phyloP scores from a whole-genome alignment of 2,888 invertebrate genomes.

The Zele albiditarsus region DNA sequence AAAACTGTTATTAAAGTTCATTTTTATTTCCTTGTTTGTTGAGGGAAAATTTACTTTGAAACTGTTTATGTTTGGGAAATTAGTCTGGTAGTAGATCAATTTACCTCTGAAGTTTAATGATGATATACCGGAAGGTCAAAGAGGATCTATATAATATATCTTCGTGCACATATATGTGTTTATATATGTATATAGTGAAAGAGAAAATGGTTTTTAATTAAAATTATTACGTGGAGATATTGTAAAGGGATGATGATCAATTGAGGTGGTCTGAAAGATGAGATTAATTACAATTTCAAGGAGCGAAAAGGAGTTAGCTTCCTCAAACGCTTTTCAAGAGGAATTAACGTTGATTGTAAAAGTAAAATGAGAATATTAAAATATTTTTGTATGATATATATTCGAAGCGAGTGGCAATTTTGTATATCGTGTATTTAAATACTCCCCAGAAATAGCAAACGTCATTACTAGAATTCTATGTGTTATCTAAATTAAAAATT shows the following conservation, averaged over 20 bases:
- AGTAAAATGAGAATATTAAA: not conserved
- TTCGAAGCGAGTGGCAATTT: too few species aligned
- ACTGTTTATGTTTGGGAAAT: not conserved
- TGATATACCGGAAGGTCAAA: not conserved
- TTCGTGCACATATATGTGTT: not conserved
- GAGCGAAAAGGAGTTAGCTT: constrained; percentile 45
- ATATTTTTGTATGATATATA: too few species aligned
- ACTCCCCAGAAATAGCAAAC: not conserved
- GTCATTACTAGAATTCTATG: not conserved
- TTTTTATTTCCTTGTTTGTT: not conserved
- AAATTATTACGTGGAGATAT: constrained; percentile 65
- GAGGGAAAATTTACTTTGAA: not conserved
- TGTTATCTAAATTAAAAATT: not conserved
- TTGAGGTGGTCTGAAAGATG: constrained; percentile 65
- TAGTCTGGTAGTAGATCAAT: constrained; percentile 27
- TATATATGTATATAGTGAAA: not conserved
- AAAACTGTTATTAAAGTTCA: too few species aligned
- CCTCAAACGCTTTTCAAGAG: constrained; percentile 43
- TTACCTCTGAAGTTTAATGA: constrained; percentile 24
- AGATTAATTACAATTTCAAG: constrained; percentile 67
- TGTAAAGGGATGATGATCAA: constrained; percentile 61
- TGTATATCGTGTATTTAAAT: too few species aligned
- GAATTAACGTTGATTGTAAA: constrained; percentile 5
- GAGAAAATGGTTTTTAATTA: constrained; percentile 60
- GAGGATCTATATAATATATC: not conserved